Conservation (phyloP, 2,797 vertebrate genomes). For the Morus bassanus region DNA sequence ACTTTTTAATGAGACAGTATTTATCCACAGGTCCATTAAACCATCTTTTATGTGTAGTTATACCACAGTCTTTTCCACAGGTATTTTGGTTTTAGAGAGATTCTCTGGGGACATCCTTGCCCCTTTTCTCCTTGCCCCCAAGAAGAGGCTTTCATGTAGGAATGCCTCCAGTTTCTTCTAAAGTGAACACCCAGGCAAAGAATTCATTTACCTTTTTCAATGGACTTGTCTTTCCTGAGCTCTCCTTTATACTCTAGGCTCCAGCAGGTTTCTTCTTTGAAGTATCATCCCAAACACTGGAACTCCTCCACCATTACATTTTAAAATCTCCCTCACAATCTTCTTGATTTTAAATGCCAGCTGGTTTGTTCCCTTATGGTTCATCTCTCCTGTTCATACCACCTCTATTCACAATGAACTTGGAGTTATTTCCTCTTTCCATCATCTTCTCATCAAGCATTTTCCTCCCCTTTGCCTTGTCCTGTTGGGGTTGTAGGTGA, state of each 20-base stretch:
- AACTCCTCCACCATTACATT: background rate
- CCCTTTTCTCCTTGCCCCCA: background rate
- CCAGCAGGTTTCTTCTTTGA: background rate
- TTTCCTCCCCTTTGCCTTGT: background rate
- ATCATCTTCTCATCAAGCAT: background rate
- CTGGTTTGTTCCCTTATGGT: background rate
- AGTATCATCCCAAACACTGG: background rate
- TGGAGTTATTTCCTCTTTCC: background rate
- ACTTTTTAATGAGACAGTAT: background rate
- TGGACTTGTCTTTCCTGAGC: background rate
- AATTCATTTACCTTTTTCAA: background rate
- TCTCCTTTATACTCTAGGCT: background rate
- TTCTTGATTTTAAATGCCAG: background rate
- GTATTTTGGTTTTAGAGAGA: background rate
- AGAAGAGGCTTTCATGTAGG: background rate
- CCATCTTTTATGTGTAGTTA: background rate
- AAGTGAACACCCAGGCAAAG: background rate
- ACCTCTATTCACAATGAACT: background rate
- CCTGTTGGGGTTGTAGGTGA: background rate
- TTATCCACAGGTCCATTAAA: background rate
- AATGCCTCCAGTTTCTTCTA: background rate
- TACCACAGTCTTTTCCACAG: background rate
- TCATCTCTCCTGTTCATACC: background rate
- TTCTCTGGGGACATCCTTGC: background rate
- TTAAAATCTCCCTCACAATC: background rate